A percentile compares a stretch with the other conserved stretches of the same genome.
Conservation (phyloP, 2,888 invertebrate genomes). For the Thymelicus lineola region DNA sequence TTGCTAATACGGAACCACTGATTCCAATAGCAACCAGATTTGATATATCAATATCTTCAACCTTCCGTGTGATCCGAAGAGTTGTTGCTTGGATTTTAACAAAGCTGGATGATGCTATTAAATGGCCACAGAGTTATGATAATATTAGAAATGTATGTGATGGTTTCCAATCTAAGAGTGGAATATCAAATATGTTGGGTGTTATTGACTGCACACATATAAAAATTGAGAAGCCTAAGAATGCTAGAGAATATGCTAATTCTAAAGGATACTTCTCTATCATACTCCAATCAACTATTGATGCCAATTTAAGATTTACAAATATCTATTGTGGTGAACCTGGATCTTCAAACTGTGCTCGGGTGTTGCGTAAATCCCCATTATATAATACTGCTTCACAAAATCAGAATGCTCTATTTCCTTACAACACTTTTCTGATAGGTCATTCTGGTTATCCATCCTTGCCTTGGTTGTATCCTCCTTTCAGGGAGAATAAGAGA, state of each 20-base stretch:
- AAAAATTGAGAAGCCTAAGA: conserved; percentile 68
- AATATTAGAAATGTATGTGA: conserved; percentile 58
- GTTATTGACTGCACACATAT: conserved; percentile 66
- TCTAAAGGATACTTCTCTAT: conserved; percentile 67
- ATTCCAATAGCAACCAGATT: conserved; percentile 68
- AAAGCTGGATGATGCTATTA: conserved; percentile 63
- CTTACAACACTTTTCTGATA: conserved; percentile 62
- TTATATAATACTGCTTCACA: conserved; percentile 60
- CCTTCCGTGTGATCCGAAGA: conserved; percentile 66
- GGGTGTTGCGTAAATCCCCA: conserved; percentile 64
- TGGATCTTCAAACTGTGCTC: conserved; percentile 61
- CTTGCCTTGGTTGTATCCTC: conserved; percentile 65
- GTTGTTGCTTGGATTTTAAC: conserved; percentile 68
- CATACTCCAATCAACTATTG: conserved; percentile 64
- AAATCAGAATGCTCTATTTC: conserved; percentile 59
- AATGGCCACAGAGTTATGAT: conserved; percentile 62
- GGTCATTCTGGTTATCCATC: conserved; percentile 67
- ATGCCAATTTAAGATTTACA: conserved; percentile 63
- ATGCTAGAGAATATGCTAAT: conserved; percentile 64
- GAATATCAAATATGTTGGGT: conserved; percentile 63
- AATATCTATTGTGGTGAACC: conserved; percentile 71
- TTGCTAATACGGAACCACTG: conserved; percentile 63
- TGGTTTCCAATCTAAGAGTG: conserved; percentile 58
- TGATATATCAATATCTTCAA: conserved; percentile 70
- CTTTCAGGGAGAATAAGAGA: conserved; percentile 65